Base-by-base conservation (phyloP, 2,888 invertebrate species). In the Brachyptera risi region DNA sequence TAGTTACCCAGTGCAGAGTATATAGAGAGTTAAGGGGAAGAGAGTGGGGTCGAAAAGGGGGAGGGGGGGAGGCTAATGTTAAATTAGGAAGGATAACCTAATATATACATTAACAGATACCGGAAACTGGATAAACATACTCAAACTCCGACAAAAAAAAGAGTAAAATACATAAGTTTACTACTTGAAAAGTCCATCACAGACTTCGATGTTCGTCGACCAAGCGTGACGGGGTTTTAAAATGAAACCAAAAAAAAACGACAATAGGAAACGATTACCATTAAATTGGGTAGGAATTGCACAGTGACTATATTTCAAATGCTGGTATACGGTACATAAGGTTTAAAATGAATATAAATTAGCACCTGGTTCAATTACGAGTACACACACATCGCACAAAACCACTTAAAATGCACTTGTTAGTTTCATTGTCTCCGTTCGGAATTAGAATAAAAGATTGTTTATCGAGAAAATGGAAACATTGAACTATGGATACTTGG, bases 61-160 rank as follows among this genome's bases (percentile, higher is more conserved):
- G n/a, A n/a, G n/a, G 40, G 17, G 40, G 40, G 13, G 31, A 21
- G 44, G 11, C 9, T 2, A n/a, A 19, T 44, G 15, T 44, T 17
- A 15, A 44, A 44, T 44, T 44, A 21, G 17, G 44, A 44, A 19
- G 44, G 44, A 44, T 44, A 44, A 44, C 44, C 44, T 5, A 44
- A 5, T 44, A 19, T 44, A 17, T 44, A 44, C 44, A 44, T 44
- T 44, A 44, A 44, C 44, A 19, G 44, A 19, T 44, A 44, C 17
- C 44, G 44, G 44, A 44, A 44, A 19, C 44, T 44, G 19, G 21
- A 21, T 17, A 17, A 44, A 44, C 17, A 17, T 19, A 44, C 3
- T 19, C 21, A 19, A 11, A 3, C 3, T 4, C 40, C 21, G 19
- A 44, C 40, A 40, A 44, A 17, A 44, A 19, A 44, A 31, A 31